Evolutionary conservation across 2,888 invertebrate species (phyloP).

Genomic region (Pristionchus mayeri): DNA sequence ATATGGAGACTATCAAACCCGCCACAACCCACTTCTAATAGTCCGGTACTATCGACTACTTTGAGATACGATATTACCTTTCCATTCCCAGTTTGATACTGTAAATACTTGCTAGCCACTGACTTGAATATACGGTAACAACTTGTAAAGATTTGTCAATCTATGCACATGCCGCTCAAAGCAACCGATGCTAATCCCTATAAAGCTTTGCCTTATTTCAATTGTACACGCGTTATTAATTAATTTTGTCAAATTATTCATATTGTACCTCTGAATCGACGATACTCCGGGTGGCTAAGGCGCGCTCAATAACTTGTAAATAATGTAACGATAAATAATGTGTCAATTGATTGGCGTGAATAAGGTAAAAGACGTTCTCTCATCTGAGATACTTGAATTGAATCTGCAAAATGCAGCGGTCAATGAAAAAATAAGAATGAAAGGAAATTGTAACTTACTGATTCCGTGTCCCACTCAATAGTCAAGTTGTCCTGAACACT

Average conservation of each 20-base stretch:
- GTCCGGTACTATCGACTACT: constrained; percentile 11
- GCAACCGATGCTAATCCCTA: background rate
- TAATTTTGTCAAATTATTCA: background rate
- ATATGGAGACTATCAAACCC: background rate
- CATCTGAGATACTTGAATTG: background rate
- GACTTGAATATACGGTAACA: background rate
- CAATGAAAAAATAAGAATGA: background rate
- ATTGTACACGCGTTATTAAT: background rate
- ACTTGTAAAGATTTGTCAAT: background rate
- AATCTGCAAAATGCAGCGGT: background rate
- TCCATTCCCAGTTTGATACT: background rate
- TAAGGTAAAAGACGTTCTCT: background rate
- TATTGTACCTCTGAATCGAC: constrained; percentile 19
- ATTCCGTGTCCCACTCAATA: no score
- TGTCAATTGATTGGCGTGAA: background rate
- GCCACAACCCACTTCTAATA: background rate
- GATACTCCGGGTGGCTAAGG: background rate
- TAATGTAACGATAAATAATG: background rate
- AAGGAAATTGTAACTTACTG: no score
- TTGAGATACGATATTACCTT: background rate
- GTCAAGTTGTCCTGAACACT: no score
- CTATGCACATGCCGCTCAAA: no score
- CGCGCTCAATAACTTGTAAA: background rate
- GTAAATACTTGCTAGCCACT: background rate
- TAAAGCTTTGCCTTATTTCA: background rate